Percentiles rank a stretch among this genome's conserved stretches.
Evolutionary conservation across 2,113 vertebrate species (phyloP).

Genomic region (Carollia perspicillata): DNA sequence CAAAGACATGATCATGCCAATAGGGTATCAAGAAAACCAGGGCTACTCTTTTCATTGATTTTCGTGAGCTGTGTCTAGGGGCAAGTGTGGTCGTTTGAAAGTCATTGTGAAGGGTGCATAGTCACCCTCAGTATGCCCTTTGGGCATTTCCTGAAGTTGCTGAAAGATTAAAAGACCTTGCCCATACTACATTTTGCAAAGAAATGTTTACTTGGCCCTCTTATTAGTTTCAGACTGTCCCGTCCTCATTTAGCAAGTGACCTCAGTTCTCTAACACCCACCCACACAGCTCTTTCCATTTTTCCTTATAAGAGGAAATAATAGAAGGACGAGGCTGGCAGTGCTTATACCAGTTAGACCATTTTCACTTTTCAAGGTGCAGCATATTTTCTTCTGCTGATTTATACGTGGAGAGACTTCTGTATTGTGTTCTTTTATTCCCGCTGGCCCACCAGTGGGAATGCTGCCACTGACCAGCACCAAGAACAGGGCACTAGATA

Average conservation of each 20-base stretch:
- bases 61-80: not conserved
- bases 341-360: not conserved
- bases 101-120: not conserved
- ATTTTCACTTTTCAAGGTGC: not conserved
- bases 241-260: not conserved
- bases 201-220: constrained; percentile 6
- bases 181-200: not conserved
- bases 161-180: constrained; percentile 21
- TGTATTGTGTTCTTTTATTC: not conserved
- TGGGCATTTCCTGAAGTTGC: constrained; percentile 3
- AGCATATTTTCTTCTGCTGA: not conserved
- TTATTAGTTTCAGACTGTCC: not conserved
- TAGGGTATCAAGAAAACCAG: not conserved
- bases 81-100: not conserved
- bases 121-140: not conserved
- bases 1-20: not conserved
- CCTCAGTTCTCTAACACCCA: not conserved
- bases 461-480: not conserved
- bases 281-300: not conserved
- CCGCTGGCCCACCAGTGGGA: not conserved
- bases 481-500: not conserved
- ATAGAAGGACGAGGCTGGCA: not conserved
- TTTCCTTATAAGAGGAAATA: not conserved
- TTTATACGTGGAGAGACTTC: not conserved
- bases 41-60: not conserved